Conservation (phyloP, 2,797 vertebrate genomes). For the Clarias pachynema region DNA sequence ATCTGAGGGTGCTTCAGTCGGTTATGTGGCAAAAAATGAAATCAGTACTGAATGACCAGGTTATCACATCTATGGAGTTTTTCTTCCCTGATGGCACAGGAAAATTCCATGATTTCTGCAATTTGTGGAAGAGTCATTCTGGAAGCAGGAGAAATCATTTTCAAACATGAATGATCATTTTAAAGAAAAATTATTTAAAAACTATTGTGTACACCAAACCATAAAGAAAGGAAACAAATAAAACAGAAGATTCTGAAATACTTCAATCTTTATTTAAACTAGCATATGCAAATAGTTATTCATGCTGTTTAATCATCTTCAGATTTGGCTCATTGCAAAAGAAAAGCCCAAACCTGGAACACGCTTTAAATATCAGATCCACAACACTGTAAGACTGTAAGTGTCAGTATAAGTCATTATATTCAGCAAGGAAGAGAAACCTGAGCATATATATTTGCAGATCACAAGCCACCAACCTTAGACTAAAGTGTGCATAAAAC, state of each 20-base stretch:
- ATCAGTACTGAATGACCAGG: too few relatives aligned
- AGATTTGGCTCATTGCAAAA: too few relatives aligned
- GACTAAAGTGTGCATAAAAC: slow-evolving; percentile 2
- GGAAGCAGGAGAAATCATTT: too few relatives aligned
- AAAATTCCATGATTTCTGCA: too few relatives aligned
- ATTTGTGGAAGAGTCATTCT: too few relatives aligned
- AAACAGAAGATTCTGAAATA: neutral
- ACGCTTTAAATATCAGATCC: neutral
- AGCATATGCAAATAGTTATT: neutral
- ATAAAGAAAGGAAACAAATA: neutral
- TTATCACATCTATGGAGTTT: too few relatives aligned
- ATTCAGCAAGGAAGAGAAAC: slow-evolving; percentile 11
- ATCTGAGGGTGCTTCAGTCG: too few relatives aligned
- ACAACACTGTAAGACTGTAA: slow-evolving; percentile 14
- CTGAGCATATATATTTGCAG: slow-evolving; percentile 25
- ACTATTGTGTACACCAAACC: neutral
- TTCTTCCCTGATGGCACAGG: too few relatives aligned
- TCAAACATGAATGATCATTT: too few relatives aligned
- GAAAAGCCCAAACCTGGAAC: slow-evolving; percentile 6
- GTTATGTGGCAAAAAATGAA: too few relatives aligned
- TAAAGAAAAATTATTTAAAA: neutral
- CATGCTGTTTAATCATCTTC: neutral
- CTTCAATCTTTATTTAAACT: neutral
- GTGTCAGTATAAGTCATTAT: neutral
- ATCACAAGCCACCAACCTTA: neutral